Conservation (phyloP, 2,888 invertebrate genomes). For the Marasmarcha lunaedactyla region DNA sequence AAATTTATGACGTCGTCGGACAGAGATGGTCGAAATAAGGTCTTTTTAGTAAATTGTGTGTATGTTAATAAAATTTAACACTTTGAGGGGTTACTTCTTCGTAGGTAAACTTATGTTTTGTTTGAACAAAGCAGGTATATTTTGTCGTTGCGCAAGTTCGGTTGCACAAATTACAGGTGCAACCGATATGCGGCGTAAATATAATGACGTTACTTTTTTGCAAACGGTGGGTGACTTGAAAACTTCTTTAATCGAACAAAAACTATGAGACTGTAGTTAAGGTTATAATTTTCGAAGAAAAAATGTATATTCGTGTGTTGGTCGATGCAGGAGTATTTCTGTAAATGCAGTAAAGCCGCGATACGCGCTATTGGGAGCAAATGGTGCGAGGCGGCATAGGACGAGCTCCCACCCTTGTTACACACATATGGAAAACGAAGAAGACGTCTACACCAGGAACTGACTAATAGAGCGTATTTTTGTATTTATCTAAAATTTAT, state of each 20-base stretch:
- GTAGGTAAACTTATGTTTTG: constrained; percentile 19
- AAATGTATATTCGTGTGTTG: too few relatives aligned
- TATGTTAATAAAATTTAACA: constrained; percentile 55
- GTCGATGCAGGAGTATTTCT: constrained; percentile 54
- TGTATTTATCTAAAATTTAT: too few relatives aligned
- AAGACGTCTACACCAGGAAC: constrained; percentile 9
- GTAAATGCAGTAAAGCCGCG: constrained; percentile 32
- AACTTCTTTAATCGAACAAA: too few relatives aligned
- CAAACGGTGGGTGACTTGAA: too few relatives aligned
- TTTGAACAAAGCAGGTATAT: constrained; percentile 23
- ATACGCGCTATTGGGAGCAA: constrained; percentile 58
- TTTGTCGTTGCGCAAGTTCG: constrained; percentile 16
- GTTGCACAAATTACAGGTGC: constrained; percentile 2
- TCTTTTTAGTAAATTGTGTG: constrained; percentile 45
- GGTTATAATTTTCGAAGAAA: too few relatives aligned
- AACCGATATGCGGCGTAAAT: background rate
- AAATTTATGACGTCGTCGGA: constrained; percentile 47
- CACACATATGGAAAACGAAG: constrained; percentile 16
- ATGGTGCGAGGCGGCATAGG: constrained; percentile 58
- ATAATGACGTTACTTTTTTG: too few relatives aligned
- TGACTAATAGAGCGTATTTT: constrained; percentile 6
- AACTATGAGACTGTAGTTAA: too few relatives aligned
- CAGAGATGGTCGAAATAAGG: constrained; percentile 24
- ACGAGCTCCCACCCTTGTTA: constrained; percentile 48
- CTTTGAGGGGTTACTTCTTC: constrained; percentile 37